phyloP scores from a whole-genome alignment of 2,797 vertebrate species.

The Macroramphosus scolopax region DNA sequence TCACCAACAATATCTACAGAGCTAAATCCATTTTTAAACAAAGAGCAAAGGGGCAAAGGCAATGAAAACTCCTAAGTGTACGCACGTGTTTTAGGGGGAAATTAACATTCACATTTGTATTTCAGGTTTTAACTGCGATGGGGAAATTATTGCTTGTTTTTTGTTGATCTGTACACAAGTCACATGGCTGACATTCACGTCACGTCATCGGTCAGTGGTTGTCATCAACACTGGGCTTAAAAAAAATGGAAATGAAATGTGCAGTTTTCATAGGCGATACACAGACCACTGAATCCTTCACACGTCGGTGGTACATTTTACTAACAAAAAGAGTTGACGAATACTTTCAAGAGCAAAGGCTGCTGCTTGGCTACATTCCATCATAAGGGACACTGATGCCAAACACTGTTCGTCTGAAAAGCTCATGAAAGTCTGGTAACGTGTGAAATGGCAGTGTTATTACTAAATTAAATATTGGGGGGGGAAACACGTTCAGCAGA shows the following conservation, averaged over 20 bases:
- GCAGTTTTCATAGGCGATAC: not conserved
- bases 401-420: no score
- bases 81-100: no score
- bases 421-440: no score
- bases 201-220: conserved; percentile 27
- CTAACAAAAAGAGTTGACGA: no score
- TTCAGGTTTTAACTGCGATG: conserved; percentile 19
- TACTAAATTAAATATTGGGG: no score
- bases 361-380: conserved; percentile 74
- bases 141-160: conserved; percentile 58
- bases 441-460: no score
- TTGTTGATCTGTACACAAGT: conserved; percentile 34
- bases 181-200: conserved; percentile 38
- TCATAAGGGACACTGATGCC: no score
- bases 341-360: conserved; percentile 18
- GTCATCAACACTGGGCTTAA: conserved; percentile 16
- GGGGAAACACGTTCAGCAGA: no score
- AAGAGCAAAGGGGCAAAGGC: conserved; percentile 36
- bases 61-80: conserved; percentile 21
- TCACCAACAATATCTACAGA: conserved; percentile 28
- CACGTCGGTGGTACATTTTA: no score
- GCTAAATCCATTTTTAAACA: conserved; percentile 21
- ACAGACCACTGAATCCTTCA: no score
- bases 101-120: conserved; percentile 60
- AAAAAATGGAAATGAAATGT: conserved; percentile 15